Evolutionary conservation across 2,888 invertebrate genomes (phyloP), one percentile per base, ranked within the genome.

Genomic region (Protula sp.): DNA sequence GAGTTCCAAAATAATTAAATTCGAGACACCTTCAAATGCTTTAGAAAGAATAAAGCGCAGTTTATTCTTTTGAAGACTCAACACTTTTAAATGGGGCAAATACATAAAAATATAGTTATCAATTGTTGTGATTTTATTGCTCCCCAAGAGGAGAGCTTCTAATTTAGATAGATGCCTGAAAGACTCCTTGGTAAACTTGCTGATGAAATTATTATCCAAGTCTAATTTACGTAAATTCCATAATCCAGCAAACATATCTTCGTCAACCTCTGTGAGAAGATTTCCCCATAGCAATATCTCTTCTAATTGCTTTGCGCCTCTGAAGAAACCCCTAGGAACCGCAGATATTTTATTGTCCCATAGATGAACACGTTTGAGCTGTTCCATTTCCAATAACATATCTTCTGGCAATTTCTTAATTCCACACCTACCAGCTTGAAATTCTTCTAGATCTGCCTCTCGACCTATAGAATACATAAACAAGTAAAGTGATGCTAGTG

Each of bases 201-300:
- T n/a, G n/a, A 68, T 64, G 5, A 51, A 45, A 48, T 68, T 68
- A 14, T 59, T 52, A 54, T 68, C 68, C 9, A 68, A 52, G 28
- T 68, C 67, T 9, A 68, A 55, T n/a, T 62, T 52, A 3, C 51
- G 57, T 30, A 68, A 60, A 22, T 58, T 59, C 54, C 60, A 59
- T 22, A 68, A 56, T 2, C 68, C 65, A 22, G 57, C 57, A 47
- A 68, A 64, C 47, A 62, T 63, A 30, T 60, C 47, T 3, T 54
- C 59, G 22, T 68, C 59, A 22, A 68, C 52, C 24, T 50, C 26
- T 27, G 56, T 52, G 19, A 68, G 60, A 14, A 52, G 30, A 57
- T 68, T 68, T 14, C 66, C 68, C 68, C 68, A 68, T 26, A 68
- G 53, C 28, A 55, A 48, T 19, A 68, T 58, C 38, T 67, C 67